phyloP scores from a whole-genome alignment of 2,113 vertebrate species.

The Potamarius usumacintae region DNA sequence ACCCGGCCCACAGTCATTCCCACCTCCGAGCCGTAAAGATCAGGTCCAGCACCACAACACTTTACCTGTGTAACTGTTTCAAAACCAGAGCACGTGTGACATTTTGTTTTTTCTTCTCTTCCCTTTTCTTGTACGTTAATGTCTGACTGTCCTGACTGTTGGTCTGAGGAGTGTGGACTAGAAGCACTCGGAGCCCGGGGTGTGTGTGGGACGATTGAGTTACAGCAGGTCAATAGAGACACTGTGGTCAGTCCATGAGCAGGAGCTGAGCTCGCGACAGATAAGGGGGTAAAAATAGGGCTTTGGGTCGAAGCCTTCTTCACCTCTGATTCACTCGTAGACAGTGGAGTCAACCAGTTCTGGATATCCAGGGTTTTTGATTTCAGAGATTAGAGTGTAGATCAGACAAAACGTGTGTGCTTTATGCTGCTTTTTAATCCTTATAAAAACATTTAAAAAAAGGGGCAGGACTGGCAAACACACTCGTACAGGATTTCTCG shows the following conservation, averaged over 20 bases:
- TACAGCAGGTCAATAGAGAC: slow-evolving; percentile 48
- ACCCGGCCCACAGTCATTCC: neutral
- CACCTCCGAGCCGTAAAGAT: slow-evolving; percentile 64
- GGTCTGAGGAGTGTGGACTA: slow-evolving; percentile 19
- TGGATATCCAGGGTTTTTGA: neutral
- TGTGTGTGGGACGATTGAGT: slow-evolving; percentile 35
- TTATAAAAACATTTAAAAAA: too few species aligned
- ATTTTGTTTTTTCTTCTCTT: neutral
- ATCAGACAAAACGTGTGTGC: neutral
- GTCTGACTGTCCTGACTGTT: too few species aligned
- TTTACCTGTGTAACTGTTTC: slow-evolving; percentile 18
- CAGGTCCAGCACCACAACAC: slow-evolving; percentile 44
- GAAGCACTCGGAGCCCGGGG: slow-evolving; percentile 9
- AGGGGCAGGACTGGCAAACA: neutral
- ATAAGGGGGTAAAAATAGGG: slow-evolving; percentile 52
- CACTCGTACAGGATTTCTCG: neutral
- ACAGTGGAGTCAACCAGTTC: neutral
- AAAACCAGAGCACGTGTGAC: slow-evolving; percentile 46
- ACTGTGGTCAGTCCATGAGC: slow-evolving; percentile 36
- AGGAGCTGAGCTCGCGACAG: slow-evolving; percentile 33
- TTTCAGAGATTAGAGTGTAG: neutral
- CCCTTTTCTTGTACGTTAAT: neutral
- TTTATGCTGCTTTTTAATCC: neutral
- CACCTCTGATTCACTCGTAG: neutral
- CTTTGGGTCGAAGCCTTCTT: slow-evolving; percentile 32